A percentile compares a stretch with the other conserved stretches of the same genome.
Conservation (phyloP, 1,140 invertebrate species). For the Maniola jurtina region DNA sequence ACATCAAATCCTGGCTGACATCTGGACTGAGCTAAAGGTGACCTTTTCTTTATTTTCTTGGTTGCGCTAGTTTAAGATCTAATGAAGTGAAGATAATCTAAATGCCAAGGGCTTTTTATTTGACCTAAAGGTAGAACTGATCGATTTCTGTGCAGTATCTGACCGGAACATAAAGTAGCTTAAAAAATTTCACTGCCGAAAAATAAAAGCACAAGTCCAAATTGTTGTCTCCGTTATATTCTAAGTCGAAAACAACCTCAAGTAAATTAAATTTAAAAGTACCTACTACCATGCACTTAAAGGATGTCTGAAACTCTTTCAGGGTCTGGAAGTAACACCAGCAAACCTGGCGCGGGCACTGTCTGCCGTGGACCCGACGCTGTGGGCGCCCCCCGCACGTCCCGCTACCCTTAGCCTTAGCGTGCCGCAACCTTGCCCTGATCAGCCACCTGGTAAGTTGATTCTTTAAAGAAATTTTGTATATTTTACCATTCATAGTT, state of each 20-base stretch:
- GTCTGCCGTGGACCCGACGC: conserved; percentile 80
- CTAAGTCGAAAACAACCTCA: no score
- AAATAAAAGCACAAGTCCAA: no score
- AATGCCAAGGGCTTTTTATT: no score
- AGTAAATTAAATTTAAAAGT: no score
- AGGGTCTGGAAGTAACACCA: conserved; percentile 80
- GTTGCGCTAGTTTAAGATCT: no score
- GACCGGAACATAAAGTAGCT: no score
- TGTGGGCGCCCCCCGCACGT: conserved; percentile 82
- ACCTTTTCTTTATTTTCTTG: background rate
- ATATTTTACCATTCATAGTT: no score
- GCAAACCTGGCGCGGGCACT: conserved; percentile 79
- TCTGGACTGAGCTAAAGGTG: conserved; percentile 81
- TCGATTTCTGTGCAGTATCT: no score
- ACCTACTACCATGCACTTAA: no score
- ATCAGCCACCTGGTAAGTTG: conserved; percentile 35
- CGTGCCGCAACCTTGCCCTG: conserved; percentile 72
- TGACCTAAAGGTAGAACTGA: no score
- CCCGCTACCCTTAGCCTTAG: conserved; percentile 84
- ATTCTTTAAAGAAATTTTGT: background rate
- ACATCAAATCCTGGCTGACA: conserved; percentile 80
- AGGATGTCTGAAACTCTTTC: conserved; percentile 29
- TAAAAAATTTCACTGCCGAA: no score
- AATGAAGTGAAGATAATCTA: no score
- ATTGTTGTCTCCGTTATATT: background rate